These are phyloP conservation scores for Parotocinclus haroldoi DNA, from an alignment of 2,797 vertebrate genomes.

Conservation along the genomic window DNA sequence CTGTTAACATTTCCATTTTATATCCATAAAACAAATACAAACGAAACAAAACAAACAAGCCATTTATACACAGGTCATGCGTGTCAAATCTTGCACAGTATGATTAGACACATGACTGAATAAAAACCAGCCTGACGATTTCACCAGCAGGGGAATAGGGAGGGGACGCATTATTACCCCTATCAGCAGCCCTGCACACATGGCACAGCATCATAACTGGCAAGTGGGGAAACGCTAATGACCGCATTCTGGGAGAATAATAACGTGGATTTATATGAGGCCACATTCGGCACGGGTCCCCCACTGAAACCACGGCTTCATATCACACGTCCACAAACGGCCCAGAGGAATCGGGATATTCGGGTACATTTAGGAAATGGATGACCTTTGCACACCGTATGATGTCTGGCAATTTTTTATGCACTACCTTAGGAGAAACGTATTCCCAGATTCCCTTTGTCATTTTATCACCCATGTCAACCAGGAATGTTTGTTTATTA, in stretches of 20 bases:
- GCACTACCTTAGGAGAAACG: no score
- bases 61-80: conserved; percentile 19
- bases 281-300: background rate
- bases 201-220: conserved; percentile 3
- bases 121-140: conserved; percentile 11
- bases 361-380: no score
- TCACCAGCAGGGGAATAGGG: background rate
- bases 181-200: conserved; percentile 1
- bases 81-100: conserved; percentile 24
- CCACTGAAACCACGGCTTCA: background rate
- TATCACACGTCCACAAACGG: background rate
- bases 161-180: conserved; percentile 9
- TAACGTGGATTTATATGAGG: background rate
- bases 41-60: background rate
- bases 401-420: no score
- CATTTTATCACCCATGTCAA: no score
- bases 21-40: background rate
- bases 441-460: no score
- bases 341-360: no score
- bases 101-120: conserved; percentile 19
- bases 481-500: no score
- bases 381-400: no score
- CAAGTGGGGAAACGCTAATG: conserved; percentile 7
- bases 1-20: conserved; percentile 4
- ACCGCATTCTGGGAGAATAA: conserved; percentile 15